Evolutionary conservation across 2,888 invertebrate species (phyloP), one percentile per base, ranked within the genome.

Genomic region (Agrotis exclamationis): DNA sequence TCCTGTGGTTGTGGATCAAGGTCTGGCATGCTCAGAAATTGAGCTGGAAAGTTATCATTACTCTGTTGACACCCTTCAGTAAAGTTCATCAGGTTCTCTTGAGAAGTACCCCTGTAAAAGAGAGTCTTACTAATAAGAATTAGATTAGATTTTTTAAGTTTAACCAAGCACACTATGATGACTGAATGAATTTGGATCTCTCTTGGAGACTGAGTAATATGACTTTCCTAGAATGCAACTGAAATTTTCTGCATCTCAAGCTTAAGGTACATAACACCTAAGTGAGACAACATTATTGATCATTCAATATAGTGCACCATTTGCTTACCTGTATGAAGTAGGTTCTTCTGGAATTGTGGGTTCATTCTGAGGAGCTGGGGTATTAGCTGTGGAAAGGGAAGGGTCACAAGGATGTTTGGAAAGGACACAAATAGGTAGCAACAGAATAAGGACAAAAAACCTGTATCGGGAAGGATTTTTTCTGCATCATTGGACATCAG

Each of bases 21-120:
- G 22, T 95, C 94, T 77, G 95, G 95, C 95, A 95, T 95, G 75
- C 89, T 95, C 60, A 95, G 79, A 81, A 95, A 94, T 76, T 93
- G 92, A 57, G 83, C 79, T 33, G 93, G 81, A 74, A 93, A 94
- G 63, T 88, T 90, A 63, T 92, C 94, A 88, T 85, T 89, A 73
- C 82, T 89, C 76, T 91, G 92, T 67, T 89, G 92, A 77, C 89
- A 89, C 68, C 90, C 76, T 33, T 91, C 91, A 83, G 90, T 89
- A 73, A 93, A 95, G 73, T 84, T 86, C 75, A 93, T 91, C 62
- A 93, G 76, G 65, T 78, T 87, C 72, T 91, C 92, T 85, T 92
- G 90, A 68, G 90, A 79, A 53, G 83, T 65, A 64, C 91, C 87
- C 59, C 95, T 95, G 85, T 54, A 91, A 90, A 13, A 67, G 22